These are phyloP conservation scores for Jordanella pulchra DNA, from an alignment of 2,797 vertebrate genomes.

Conservation along the genomic window DNA sequence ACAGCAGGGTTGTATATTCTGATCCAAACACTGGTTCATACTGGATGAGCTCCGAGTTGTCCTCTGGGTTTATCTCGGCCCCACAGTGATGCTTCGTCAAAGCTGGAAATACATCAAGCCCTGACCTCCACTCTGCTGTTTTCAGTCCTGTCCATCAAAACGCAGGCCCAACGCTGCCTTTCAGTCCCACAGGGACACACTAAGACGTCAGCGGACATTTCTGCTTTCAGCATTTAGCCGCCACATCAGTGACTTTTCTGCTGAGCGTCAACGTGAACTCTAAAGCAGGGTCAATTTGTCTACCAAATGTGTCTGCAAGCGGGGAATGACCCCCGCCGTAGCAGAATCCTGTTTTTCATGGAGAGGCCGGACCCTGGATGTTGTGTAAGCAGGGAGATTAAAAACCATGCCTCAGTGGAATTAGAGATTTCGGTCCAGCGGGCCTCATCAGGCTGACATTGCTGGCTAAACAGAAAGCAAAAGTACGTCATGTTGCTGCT, in stretches of 20 bases:
- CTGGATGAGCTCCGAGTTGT: not conserved
- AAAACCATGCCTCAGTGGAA: slow-evolving; percentile 43
- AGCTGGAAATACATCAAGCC: slow-evolving; percentile 64
- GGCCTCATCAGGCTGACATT: slow-evolving; percentile 24
- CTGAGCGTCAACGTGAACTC: slow-evolving; percentile 50
- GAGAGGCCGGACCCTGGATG: slow-evolving; percentile 49
- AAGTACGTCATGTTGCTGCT: slow-evolving; percentile 11
- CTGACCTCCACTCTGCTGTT: slow-evolving; percentile 57
- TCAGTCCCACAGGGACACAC: slow-evolving; percentile 52
- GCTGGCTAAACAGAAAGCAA: slow-evolving; percentile 30
- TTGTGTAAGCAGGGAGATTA: slow-evolving; percentile 74
- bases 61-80: slow-evolving; percentile 14
- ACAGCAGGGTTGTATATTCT: not conserved
- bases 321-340: slow-evolving; percentile 49
- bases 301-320: slow-evolving; percentile 52
- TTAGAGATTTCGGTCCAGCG: slow-evolving; percentile 41
- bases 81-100: slow-evolving; percentile 56
- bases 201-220: slow-evolving; percentile 68
- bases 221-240: slow-evolving; percentile 70
- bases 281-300: slow-evolving; percentile 36
- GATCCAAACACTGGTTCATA: not conserved
- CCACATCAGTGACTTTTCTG: slow-evolving; percentile 60
- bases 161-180: slow-evolving; percentile 26
- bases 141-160: slow-evolving; percentile 58
- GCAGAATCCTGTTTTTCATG: slow-evolving; percentile 49